These are phyloP conservation scores for Lomographa bimaculata DNA, from an alignment of 2,888 invertebrate species.

Conservation along the genomic window DNA sequence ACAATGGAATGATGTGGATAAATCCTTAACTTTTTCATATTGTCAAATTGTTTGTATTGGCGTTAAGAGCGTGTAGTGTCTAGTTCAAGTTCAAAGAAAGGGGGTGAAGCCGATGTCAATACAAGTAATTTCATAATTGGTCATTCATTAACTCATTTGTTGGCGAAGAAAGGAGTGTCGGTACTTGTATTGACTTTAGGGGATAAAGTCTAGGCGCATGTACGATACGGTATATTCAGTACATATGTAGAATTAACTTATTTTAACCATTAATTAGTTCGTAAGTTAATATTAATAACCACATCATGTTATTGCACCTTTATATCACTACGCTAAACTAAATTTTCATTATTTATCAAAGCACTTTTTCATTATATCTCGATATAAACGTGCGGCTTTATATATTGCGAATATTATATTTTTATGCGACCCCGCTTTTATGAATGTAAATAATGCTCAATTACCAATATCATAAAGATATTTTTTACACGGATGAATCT, in stretches of 20 bases:
- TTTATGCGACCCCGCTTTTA: constrained; percentile 58
- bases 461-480: constrained; percentile 36
- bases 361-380: constrained; percentile 32
- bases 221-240: constrained; percentile 60
- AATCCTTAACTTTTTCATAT: constrained; percentile 6
- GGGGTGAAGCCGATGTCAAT: constrained; percentile 46
- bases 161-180: constrained; percentile 47
- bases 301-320: constrained; percentile 37
- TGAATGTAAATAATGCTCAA: constrained; percentile 62
- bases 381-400: constrained; percentile 62
- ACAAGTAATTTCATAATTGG: constrained; percentile 32
- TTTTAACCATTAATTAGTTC: constrained; percentile 67
- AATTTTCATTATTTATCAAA: constrained; percentile 23
- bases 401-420: constrained; percentile 52
- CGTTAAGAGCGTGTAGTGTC: constrained; percentile 44
- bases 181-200: constrained; percentile 81
- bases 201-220: constrained; percentile 79
- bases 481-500: constrained; percentile 18
- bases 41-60: constrained; percentile 38
- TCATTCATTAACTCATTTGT: constrained; percentile 36
- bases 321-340: constrained; percentile 30
- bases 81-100: constrained; percentile 34
- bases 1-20: constrained; percentile 14
- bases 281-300: constrained; percentile 61
- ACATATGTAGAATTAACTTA: constrained; percentile 64